phyloP scores from a whole-genome alignment of 2,888 invertebrate species.

The Zelleria hepariella region DNA sequence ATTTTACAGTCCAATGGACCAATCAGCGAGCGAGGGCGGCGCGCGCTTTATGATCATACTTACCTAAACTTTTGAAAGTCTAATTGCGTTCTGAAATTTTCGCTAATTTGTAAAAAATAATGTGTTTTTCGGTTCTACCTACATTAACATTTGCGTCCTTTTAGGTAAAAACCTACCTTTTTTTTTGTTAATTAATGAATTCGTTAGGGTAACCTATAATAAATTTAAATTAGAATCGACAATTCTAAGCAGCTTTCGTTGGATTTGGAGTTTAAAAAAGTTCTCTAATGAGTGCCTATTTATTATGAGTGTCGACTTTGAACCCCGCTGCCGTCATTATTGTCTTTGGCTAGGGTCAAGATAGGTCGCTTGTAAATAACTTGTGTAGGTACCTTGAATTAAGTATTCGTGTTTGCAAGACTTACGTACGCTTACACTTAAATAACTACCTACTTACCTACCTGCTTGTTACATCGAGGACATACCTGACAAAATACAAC shows the following conservation, averaged over 20 bases:
- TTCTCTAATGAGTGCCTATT: background rate
- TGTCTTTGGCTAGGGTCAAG: background rate
- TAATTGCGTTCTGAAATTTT: background rate
- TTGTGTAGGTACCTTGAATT: background rate
- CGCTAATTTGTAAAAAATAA: background rate
- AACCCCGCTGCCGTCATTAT: background rate
- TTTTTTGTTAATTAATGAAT: background rate
- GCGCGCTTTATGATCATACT: conserved; percentile 26
- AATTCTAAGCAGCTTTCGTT: background rate
- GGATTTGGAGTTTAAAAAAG: too few relatives aligned
- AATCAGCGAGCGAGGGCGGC: conserved; percentile 44
- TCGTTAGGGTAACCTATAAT: background rate
- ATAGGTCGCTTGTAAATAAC: conserved; percentile 1
- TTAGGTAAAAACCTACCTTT: background rate
- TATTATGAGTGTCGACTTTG: conserved; percentile 13
- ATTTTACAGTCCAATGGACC: conserved; percentile 37
- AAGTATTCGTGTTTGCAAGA: background rate
- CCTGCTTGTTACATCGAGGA: background rate
- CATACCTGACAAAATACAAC: background rate
- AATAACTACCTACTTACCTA: background rate
- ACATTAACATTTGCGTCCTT: too few relatives aligned
- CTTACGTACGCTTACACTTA: background rate
- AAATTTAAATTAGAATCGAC: background rate
- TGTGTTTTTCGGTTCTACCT: too few relatives aligned
- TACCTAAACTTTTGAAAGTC: conserved; percentile 14